Conservation (phyloP, 1,140 invertebrate species). For the Dinothrombium tinctorium region DNA sequence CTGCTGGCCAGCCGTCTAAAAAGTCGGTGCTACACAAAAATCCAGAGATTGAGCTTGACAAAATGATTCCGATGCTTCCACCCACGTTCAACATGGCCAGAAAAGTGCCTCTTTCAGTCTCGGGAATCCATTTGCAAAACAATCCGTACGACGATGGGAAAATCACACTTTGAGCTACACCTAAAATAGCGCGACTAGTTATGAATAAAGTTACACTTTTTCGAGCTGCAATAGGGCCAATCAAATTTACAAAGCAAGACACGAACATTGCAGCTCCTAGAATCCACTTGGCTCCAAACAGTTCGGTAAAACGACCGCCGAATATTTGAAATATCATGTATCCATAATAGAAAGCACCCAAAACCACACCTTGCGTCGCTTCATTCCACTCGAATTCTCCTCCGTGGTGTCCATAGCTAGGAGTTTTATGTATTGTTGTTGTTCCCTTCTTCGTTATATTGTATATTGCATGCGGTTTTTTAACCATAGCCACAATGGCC, state of each 20-base stretch:
- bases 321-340: slow-evolving; percentile 48
- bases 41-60: background rate
- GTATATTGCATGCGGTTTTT: no score
- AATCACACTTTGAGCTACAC: background rate
- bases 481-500: slow-evolving; percentile 89
- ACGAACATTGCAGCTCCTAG: background rate
- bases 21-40: no score
- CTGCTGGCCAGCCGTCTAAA: no score
- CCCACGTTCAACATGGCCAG: background rate
- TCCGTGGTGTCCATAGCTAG: no score
- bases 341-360: slow-evolving; percentile 65
- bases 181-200: background rate
- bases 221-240: background rate
- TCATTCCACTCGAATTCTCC: slow-evolving; percentile 20
- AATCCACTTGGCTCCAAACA: background rate
- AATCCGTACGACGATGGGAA: background rate
- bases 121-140: slow-evolving; percentile 1
- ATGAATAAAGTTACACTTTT: background rate
- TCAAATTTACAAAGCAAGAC: background rate
- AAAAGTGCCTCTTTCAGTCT: background rate
- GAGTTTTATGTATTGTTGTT: no score
- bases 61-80: background rate
- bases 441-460: no score
- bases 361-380: slow-evolving; percentile 40
- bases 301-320: background rate